phyloP scores from a whole-genome alignment of 2,797 vertebrate species.

The Caiman crocodilus region DNA sequence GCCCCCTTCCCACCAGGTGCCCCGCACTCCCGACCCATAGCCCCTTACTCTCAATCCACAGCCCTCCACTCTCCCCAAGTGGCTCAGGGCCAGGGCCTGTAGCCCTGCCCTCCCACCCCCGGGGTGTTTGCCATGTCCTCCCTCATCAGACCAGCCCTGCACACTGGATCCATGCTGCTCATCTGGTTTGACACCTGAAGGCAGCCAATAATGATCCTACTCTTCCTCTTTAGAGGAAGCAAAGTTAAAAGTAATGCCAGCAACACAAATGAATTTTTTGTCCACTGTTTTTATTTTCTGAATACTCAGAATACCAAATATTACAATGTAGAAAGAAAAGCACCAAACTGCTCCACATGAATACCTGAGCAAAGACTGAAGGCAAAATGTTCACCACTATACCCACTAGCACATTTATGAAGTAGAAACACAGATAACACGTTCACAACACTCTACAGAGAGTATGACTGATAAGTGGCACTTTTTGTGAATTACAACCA shows the following conservation, averaged over 20 bases:
- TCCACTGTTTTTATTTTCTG: conserved; percentile 77
- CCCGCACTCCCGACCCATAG: too few species aligned
- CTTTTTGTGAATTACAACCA: conserved; percentile 66
- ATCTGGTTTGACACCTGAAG: too few species aligned
- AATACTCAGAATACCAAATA: conserved; percentile 62
- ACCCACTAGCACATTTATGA: conserved; percentile 19
- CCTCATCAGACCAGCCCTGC: too few species aligned
- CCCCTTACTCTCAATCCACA: too few species aligned
- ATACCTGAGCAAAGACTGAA: conserved; percentile 79
- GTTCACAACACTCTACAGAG: conserved; percentile 34
- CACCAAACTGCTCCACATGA: conserved; percentile 73
- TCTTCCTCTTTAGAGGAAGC: not conserved
- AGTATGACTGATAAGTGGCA: conserved; percentile 54
- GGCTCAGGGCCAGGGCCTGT: too few species aligned
- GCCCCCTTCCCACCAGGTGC: too few species aligned
- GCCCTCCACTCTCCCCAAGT: too few species aligned
- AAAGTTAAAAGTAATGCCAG: conserved; percentile 7
- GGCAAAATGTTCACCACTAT: conserved; percentile 58
- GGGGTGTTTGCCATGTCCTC: too few species aligned
- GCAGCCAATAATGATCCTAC: not conserved
- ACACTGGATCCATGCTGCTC: too few species aligned
- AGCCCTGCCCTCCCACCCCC: too few species aligned
- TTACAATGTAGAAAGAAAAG: conserved; percentile 74
- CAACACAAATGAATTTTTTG: conserved; percentile 28
- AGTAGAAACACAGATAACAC: conserved; percentile 41